These are phyloP conservation scores for Sinhomidia bicolor DNA, from an alignment of 2,888 invertebrate species.

Conservation along the genomic window DNA sequence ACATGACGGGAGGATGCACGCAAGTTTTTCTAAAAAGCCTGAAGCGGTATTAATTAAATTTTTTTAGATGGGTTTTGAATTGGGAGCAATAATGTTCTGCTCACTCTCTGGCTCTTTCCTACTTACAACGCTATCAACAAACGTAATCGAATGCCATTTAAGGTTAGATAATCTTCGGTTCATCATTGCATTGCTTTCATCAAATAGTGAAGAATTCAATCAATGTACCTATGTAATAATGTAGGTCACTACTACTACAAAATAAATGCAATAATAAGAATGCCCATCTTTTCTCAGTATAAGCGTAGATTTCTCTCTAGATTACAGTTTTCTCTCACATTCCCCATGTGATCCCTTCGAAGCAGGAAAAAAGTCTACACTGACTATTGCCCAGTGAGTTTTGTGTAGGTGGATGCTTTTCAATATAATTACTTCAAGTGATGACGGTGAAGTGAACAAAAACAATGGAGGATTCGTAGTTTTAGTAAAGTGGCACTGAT, in stretches of 20 bases:
- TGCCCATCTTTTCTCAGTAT: too few relatives aligned
- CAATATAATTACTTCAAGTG: constrained; percentile 2
- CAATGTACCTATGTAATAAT: too few relatives aligned
- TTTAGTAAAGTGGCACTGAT: background rate
- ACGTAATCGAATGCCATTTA: constrained; percentile 34
- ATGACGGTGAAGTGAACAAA: constrained; percentile 26
- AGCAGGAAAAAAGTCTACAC: background rate
- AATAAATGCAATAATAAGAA: background rate
- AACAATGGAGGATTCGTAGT: background rate
- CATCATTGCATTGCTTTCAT: constrained; percentile 10
- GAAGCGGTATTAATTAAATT: constrained; percentile 47
- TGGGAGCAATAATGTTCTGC: constrained; percentile 28
- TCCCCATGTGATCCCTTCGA: background rate
- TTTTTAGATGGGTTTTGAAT: constrained; percentile 22
- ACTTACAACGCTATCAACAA: background rate
- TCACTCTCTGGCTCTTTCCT: background rate
- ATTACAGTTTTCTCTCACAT: background rate
- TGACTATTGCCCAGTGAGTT: background rate
- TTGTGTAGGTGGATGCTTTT: background rate
- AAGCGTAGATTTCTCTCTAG: background rate
- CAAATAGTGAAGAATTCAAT: constrained; percentile 15
- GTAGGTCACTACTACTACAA: constrained; percentile 33
- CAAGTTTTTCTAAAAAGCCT: background rate
- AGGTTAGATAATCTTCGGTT: constrained; percentile 30
- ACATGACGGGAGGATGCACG: too few relatives aligned